Evolutionary conservation across 2,888 invertebrate genomes (phyloP).

Genomic region (Oegoconia quadripuncta): DNA sequence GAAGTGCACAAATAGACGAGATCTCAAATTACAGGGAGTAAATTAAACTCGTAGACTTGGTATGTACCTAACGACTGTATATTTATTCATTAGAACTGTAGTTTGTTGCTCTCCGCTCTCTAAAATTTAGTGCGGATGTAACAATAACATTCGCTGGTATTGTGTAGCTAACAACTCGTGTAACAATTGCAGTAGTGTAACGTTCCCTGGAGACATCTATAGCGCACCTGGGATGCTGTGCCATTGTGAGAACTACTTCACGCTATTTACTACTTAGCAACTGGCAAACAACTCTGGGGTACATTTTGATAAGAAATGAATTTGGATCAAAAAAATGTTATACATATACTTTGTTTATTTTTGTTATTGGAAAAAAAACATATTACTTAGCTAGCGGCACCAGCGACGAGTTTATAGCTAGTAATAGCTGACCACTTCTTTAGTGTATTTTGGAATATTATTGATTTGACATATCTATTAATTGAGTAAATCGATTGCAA

Average conservation of each 20-base stretch:
- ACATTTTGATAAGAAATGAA: conserved; percentile 5
- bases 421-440: no score
- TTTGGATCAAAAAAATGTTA: no score
- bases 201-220: conserved; percentile 34
- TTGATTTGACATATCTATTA: no score
- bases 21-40: conserved; percentile 13
- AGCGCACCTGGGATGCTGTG: conserved; percentile 29
- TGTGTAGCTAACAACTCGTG: conserved; percentile 22
- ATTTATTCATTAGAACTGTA: conserved; percentile 27
- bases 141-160: conserved; percentile 30
- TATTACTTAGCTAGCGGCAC: background rate
- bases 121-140: conserved; percentile 26
- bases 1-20: no score
- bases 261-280: conserved; percentile 26
- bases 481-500: no score
- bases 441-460: no score
- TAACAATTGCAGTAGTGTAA: conserved; percentile 37
- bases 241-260: conserved; percentile 18
- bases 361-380: no score
- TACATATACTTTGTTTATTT: no score
- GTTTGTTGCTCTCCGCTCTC: conserved; percentile 19
- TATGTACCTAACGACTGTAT: no score
- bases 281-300: no score
- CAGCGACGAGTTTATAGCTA: no score
- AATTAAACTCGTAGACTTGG: conserved; percentile 29